Evolutionary conservation across 1,140 invertebrate species (phyloP), one percentile per base, ranked within the genome.

Genomic region (Drosophila varians): DNA sequence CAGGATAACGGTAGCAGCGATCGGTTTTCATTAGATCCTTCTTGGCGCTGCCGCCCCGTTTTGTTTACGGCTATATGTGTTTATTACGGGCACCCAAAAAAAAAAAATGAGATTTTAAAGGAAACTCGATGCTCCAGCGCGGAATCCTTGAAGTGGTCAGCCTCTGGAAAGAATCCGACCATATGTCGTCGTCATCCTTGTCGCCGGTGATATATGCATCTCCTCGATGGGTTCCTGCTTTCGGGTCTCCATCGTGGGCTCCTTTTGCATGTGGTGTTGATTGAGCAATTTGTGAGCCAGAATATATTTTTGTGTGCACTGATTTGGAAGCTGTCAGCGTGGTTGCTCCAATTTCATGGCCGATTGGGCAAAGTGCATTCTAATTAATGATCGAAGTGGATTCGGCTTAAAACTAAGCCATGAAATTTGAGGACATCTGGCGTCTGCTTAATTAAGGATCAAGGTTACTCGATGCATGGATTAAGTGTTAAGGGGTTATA

Each of bases 301-400:
- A 62, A 26, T 64, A 28, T 26, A 19, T 23, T 28, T 3, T 34
- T 47, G 74, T 62, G 75, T 64, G 68, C 76, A 84, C 40, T 57
- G 80, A 87, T 70, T 87, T 77, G 80, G 82, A 86, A 86, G 73
- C 80, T 86, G 80, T 86, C 80, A 80, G 51, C 82, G 77, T 57
- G 73, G 60, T 73, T 86, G 80, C 80, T 86, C 80, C 80, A 87
- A 86, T 86, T 86, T 86, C 80, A 86, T 80, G 80, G 80, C 52
- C 77, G 76, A 86, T 86, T 86, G 86, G 58, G 51, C 34, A 47
- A 69, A 80, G 82, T 86, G 76, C 76, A 76, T 62, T 77, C 77
- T 80, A 86, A 86, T 86, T 86, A 74, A 84, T 69, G 62, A 77
- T 57, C 28, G 69, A 53, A 40, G 38, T 31, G 38, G 49, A 36